Percentiles rank a stretch among this genome's conserved stretches.
phyloP scores from a whole-genome alignment of 2,113 vertebrate species.

The Datnioides undecimradiatus region DNA sequence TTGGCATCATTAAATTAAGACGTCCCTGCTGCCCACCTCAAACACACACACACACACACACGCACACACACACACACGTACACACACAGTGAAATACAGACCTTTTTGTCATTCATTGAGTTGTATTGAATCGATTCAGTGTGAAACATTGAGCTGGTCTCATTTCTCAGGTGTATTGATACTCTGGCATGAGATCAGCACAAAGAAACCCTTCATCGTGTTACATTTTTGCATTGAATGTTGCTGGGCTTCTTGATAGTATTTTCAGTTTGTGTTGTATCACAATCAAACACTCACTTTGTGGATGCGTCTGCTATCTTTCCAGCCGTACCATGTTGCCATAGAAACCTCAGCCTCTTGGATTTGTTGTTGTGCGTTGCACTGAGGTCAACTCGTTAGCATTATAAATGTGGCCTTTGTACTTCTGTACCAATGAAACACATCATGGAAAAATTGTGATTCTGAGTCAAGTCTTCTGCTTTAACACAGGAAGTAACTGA shows the following conservation, averaged over 20 bases:
- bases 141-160: conserved; percentile 13
- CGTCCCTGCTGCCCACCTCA: conserved; percentile 17
- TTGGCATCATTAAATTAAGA: conserved; percentile 55
- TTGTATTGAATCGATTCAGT: conserved; percentile 13
- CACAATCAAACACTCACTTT: conserved; percentile 5
- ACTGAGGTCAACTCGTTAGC: conserved; percentile 39
- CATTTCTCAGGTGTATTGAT: conserved; percentile 48
- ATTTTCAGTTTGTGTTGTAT: conserved; percentile 19
- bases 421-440: conserved; percentile 16
- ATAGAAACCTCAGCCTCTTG: conserved; percentile 23
- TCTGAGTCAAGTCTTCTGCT: no score
- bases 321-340: conserved; percentile 33
- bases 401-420: conserved; percentile 28
- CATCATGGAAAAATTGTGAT: background rate
- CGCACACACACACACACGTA: conserved; percentile 9
- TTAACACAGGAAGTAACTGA: no score
- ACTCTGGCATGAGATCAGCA: conserved; percentile 4
- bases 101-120: conserved; percentile 8
- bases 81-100: conserved; percentile 25
- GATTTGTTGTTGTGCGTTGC: conserved; percentile 11
- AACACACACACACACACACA: conserved; percentile 9
- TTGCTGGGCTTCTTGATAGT: conserved; percentile 15
- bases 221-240: conserved; percentile 12
- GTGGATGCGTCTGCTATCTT: conserved; percentile 17
- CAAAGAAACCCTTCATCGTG: conserved; percentile 17